Base-by-base conservation (phyloP, 2,797 vertebrate genomes). In the Anomalospiza imberbis region DNA sequence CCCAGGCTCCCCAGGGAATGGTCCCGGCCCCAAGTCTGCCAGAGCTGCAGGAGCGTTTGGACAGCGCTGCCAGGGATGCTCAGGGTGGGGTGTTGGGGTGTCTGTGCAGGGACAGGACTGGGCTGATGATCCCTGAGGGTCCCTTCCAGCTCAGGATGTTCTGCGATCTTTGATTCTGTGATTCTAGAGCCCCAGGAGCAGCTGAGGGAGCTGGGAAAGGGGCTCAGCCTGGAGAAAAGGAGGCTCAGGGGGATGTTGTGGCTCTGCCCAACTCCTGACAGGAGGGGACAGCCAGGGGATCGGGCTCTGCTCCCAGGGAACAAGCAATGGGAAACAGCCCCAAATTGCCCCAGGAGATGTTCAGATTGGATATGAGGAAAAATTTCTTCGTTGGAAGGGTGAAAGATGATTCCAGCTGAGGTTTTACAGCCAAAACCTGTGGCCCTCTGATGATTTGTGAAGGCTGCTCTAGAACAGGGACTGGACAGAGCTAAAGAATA, bases 91-190 rank as follows among this genome's bases (percentile, higher is more conserved):
- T 62, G 40, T 13, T 82, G 67, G n/a, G 80, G 57, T 9, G 57
- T n/a, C n/a, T 63, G 68, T 1, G 80, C 80, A 72, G 42, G 58
- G 29, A 1, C 67, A 47, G 68, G 5, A 29, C 2, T 32, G 80
- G 2, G 2, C 1, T 9, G n/a, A n/a, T 29, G 17, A 21, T 73
- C 42, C 42, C 0, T 42, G 31, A 0, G 42, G 17, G 17, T 9
- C 2, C 42, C 44, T 11, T 2, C 51, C 44, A 14, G 1, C 3
- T 57, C 36, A 15, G 44, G 31, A 22, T 21, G 4, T 36, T 75
- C 32, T 9, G 8, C 12, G 36, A n/a, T 67, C 12, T 53, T 51
- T 76, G 62, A 19, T 53, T 58, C 2, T 4, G 4, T 53, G 29
- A 40, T 40, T 61, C n/a, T 70, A n/a, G n/a, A n/a, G n/a, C n/a